These are phyloP conservation scores for Virgularia gustaviana DNA, from an alignment of 92 coral and sea anemone species.

Conservation along the genomic window DNA sequence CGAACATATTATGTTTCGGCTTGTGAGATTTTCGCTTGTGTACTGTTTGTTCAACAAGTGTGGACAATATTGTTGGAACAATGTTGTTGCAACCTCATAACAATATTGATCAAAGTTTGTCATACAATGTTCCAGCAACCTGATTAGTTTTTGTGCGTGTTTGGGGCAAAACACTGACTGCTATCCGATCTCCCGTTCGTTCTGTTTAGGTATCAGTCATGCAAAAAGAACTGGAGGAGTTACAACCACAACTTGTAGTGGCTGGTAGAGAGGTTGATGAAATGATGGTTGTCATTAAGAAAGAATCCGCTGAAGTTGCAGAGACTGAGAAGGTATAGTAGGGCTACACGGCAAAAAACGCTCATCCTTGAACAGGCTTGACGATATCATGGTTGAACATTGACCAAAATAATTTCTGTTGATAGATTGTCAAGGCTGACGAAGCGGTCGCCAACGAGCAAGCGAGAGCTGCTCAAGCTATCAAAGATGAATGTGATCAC, in stretches of 20 bases:
- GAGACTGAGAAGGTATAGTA: constrained; percentile 86
- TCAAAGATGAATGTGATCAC: constrained; percentile 94
- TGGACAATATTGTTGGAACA: too few species aligned
- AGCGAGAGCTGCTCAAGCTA: constrained; percentile 98
- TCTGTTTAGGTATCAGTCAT: constrained; percentile 79
- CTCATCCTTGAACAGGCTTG: too few species aligned
- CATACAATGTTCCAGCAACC: neutral
- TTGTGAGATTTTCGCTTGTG: too few species aligned
- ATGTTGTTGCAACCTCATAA: too few species aligned
- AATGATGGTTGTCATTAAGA: constrained; percentile 94
- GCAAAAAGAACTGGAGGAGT: constrained; percentile 94
- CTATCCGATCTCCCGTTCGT: too few species aligned
- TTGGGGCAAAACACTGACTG: too few species aligned
- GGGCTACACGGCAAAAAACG: too few species aligned
- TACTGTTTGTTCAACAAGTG: too few species aligned
- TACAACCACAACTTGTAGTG: constrained; percentile 93
- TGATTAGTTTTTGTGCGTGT: too few species aligned
- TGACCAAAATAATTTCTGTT: neutral
- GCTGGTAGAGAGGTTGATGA: constrained; percentile 98
- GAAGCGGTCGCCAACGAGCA: constrained; percentile 97
- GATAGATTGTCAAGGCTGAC: constrained; percentile 93
- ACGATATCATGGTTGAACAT: too few species aligned
- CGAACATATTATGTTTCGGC: too few species aligned
- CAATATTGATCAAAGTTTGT: neutral
- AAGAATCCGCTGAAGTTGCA: constrained; percentile 95